Evolutionary conservation across 1,140 invertebrate genomes (phyloP).

Genomic region (Notospermus geniculatus): DNA sequence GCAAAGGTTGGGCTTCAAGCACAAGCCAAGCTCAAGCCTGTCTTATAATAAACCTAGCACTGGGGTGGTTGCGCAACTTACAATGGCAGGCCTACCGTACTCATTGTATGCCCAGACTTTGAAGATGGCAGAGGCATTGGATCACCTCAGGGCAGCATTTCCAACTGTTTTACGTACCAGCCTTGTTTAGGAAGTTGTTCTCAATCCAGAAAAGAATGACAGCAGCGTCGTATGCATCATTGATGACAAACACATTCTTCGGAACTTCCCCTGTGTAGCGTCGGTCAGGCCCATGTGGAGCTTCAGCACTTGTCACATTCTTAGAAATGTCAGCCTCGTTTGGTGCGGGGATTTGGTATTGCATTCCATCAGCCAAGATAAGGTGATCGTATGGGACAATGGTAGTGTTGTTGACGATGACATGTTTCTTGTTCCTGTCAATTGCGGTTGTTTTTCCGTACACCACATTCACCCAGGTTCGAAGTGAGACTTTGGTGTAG

Average conservation of each 20-base stretch:
- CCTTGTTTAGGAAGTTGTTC: slow-evolving; percentile 32
- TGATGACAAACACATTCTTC: slow-evolving; percentile 50
- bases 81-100: too few relatives aligned
- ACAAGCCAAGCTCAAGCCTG: too few relatives aligned
- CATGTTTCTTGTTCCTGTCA: slow-evolving; percentile 50
- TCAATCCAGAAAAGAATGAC: slow-evolving; percentile 47
- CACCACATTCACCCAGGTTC: slow-evolving; percentile 53
- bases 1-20: too few relatives aligned
- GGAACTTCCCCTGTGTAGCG: slow-evolving; percentile 35
- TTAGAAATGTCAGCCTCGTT: slow-evolving; percentile 34
- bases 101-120: too few relatives aligned
- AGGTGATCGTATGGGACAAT: slow-evolving; percentile 55
- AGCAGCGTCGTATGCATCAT: slow-evolving; percentile 51
- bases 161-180: background rate
- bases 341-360: slow-evolving; percentile 49
- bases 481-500: slow-evolving; percentile 43
- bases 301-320: slow-evolving; percentile 30
- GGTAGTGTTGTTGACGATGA: slow-evolving; percentile 41
- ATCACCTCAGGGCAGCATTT: too few relatives aligned
- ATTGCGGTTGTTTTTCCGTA: slow-evolving; percentile 54
- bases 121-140: too few relatives aligned
- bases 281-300: slow-evolving; percentile 33
- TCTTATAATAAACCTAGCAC: too few relatives aligned
- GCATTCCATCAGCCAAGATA: slow-evolving; percentile 49
- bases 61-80: too few relatives aligned